Evolutionary conservation across 92 coral and sea anemone genomes (phyloP).

Genomic region (Porites cylindrica): DNA sequence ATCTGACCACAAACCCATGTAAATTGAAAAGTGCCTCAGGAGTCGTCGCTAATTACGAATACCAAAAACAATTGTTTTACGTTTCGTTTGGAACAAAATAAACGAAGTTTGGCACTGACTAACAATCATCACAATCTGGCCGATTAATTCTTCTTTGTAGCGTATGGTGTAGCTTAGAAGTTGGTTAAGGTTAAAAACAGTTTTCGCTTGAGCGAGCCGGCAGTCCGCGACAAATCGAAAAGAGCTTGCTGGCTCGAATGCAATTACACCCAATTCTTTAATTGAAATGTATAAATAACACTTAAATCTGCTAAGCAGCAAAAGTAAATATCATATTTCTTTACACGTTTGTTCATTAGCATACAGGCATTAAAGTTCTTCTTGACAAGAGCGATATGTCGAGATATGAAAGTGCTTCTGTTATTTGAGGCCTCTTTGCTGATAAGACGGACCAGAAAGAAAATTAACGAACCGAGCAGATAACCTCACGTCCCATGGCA

Average conservation of each 20-base stretch:
- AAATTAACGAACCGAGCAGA: conserved; percentile 30
- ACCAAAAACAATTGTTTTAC: conserved; percentile 74
- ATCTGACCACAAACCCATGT: conserved; percentile 85
- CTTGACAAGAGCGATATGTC: conserved; percentile 25
- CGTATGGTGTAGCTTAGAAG: conserved; percentile 4
- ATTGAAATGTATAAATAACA: conserved; percentile 77
- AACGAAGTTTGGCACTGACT: conserved; percentile 56
- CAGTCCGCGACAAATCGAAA: conserved; percentile 8
- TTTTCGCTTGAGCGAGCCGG: neutral
- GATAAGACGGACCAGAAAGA: conserved; percentile 31
- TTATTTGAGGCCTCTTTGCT: conserved; percentile 33
- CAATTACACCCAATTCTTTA: conserved; percentile 76
- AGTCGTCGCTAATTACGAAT: conserved; percentile 85
- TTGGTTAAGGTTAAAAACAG: conserved; percentile 9
- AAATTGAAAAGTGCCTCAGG: conserved; percentile 91
- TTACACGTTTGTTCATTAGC: conserved; percentile 63
- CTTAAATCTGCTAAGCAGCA: conserved; percentile 64
- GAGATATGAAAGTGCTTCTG: conserved; percentile 8
- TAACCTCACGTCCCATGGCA: conserved; percentile 36
- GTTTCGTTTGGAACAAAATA: conserved; percentile 67
- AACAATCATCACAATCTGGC: conserved; percentile 35
- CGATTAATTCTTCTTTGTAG: conserved; percentile 17
- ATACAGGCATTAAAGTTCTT: conserved; percentile 28
- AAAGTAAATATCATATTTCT: conserved; percentile 61
- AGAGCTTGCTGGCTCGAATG: conserved; percentile 33